Base-by-base conservation (phyloP, 1,140 invertebrate genomes). In the Drosophila pseudoananassae region DNA sequence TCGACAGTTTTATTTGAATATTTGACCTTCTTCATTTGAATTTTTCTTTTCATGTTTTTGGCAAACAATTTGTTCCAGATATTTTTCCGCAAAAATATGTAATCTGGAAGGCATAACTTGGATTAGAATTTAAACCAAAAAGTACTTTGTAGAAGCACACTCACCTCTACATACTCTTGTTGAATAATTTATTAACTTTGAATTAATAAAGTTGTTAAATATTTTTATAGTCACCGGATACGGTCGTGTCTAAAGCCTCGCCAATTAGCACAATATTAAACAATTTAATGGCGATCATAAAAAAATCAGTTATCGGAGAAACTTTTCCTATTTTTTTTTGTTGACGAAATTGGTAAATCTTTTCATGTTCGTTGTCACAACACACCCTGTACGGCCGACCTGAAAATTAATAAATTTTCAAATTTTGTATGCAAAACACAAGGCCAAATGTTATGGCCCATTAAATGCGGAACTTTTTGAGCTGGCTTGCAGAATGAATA, bases 181-280 rank as follows among this genome's bases (percentile, higher is more conserved):
- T n/a, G 10, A 36, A 36, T 36, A 36, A 36, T 12, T 36, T 36
- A 36, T 36, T 12, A 10, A 36, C 0, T 33, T 33, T 54, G 5
- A 4, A 25, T 8, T 60, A 40, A 56, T 15, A 49, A 56, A 27
- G 45, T 36, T 54, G 72, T 76, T 76, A 68, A 58, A 64, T 56
- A 27, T 58, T 77, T 85, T 77, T 52, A 80, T 45, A 27, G 63
- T 17, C 61, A 49, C 82, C 82, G 77, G 81, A 84, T 77, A 75
- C 66, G 43, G 57, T 63, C 45, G 47, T 76, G 65, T 76, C 65
- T 29, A 68, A 43, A 65, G 64, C 20, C 60, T 20, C 29, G 70
- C 66, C 80, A 84, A 84, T 84, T 84, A 84, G 73, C 56, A 46
- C 73, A 73, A 53, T 66, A 81, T 81, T 70, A 70, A 73, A 80